Percentiles rank a stretch among this genome's conserved stretches.
Evolutionary conservation across 2,888 invertebrate species (phyloP).

Genomic region (Mamestra brassicae): DNA sequence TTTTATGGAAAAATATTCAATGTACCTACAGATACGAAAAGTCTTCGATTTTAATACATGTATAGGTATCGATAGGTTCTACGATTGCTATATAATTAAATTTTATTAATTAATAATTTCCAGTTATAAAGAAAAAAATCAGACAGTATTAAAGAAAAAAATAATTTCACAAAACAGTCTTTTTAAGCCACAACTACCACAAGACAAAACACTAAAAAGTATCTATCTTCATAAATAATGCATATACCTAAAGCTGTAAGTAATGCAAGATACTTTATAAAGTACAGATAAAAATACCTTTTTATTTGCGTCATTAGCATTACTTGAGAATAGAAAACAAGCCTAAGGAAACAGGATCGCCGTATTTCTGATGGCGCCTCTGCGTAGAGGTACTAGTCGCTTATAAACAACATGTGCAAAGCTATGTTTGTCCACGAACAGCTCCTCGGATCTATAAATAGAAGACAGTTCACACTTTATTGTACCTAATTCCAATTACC

Average conservation of each 20-base stretch:
- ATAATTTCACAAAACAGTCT: too few relatives aligned
- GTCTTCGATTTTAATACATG: too few relatives aligned
- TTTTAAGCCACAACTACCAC: too few relatives aligned
- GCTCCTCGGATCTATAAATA: conserved; percentile 49
- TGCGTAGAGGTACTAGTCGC: conserved; percentile 41
- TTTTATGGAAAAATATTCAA: too few relatives aligned
- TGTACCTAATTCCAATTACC: conserved; percentile 22
- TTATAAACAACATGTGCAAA: conserved; percentile 36
- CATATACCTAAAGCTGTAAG: conserved; percentile 31
- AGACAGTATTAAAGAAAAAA: too few relatives aligned
- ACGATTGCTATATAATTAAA: too few relatives aligned
- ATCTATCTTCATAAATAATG: neutral
- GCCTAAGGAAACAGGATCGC: conserved; percentile 64
- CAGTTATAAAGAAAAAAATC: too few relatives aligned
- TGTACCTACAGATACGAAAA: too few relatives aligned
- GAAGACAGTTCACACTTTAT: conserved; percentile 44
- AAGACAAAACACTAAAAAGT: neutral
- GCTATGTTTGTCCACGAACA: conserved; percentile 30
- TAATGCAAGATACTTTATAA: conserved; percentile 37
- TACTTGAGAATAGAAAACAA: conserved; percentile 65
- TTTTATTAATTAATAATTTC: too few relatives aligned
- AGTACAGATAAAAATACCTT: conserved; percentile 56
- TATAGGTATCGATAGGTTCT: too few relatives aligned
- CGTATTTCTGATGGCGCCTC: conserved; percentile 36
- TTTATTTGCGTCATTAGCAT: conserved; percentile 54